phyloP scores from a whole-genome alignment of 92 coral and sea anemone species.

The Porites evermanni region DNA sequence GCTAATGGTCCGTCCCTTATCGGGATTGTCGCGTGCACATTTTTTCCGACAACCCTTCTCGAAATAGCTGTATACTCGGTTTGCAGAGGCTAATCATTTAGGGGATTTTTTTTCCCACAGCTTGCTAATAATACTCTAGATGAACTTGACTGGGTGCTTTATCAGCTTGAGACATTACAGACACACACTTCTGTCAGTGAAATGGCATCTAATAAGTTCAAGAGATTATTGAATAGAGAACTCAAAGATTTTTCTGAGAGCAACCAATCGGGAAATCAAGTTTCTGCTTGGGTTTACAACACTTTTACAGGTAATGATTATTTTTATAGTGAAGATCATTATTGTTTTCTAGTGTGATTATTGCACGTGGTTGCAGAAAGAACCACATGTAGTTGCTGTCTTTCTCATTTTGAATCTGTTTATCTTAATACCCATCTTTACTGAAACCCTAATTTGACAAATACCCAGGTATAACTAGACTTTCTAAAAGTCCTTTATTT shows the following conservation, averaged over 20 bases:
- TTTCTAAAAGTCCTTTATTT: no score
- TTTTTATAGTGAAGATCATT: no score
- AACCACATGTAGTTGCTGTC: no score
- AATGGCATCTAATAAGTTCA: constrained; percentile 98
- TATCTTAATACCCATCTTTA: no score
- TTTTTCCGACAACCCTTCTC: no score
- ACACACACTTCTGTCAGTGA: constrained; percentile 97
- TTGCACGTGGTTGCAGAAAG: no score
- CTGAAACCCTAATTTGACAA: no score
- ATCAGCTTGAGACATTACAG: constrained; percentile 92
- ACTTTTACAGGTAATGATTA: constrained; percentile 87
- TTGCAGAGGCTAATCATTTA: neutral
- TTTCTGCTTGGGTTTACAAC: constrained; percentile 98
- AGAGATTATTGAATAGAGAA: constrained; percentile 95
- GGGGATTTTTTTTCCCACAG: constrained; percentile 32
- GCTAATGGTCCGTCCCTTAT: no score
- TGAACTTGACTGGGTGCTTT: constrained; percentile 94
- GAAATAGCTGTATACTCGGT: no score
- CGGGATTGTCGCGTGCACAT: no score
- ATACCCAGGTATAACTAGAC: no score
- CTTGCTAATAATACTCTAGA: constrained; percentile 91
- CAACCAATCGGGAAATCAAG: constrained; percentile 95
- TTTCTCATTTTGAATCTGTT: no score
- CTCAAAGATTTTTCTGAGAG: constrained; percentile 97
- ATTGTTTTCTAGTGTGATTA: neutral